A percentile compares a stretch with the other conserved stretches of the same genome.
Conservation (phyloP, 1,140 invertebrate species). For the Caenorhabditis remanei region DNA sequence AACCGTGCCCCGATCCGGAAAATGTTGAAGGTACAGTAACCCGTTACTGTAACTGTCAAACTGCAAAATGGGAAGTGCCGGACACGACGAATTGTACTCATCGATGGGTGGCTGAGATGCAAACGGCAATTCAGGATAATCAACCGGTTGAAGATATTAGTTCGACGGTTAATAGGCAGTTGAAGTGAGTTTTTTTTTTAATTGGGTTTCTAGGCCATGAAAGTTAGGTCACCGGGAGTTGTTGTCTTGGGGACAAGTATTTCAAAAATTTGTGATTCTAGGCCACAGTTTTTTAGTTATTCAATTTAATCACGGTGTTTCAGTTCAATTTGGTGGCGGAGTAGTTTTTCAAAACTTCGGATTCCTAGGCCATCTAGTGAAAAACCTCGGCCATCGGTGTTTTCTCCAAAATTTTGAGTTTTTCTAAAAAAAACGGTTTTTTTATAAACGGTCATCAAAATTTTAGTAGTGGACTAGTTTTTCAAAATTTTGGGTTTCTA, state of each 20-base stretch:
- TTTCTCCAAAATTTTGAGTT: too few species aligned
- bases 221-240: background rate
- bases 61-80: constrained; percentile 63
- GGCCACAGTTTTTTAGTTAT: too few species aligned
- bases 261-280: too few species aligned
- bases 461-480: background rate
- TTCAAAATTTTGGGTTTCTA: too few species aligned
- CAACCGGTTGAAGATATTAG: constrained; percentile 59
- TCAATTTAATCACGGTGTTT: too few species aligned
- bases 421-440: too few species aligned
- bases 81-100: constrained; percentile 67
- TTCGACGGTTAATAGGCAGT: constrained; percentile 14
- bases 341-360: too few species aligned
- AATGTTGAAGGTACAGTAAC: constrained; percentile 54
- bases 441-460: background rate
- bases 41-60: constrained; percentile 62
- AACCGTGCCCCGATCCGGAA: constrained; percentile 57
- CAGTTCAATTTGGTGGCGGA: too few species aligned
- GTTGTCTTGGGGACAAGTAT: background rate
- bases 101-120: constrained; percentile 65
- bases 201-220: background rate
- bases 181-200: constrained; percentile 41
- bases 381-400: too few species aligned
- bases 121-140: constrained; percentile 31
- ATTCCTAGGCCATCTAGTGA: too few species aligned